These are phyloP conservation scores for Tetrao urogallus DNA, from an alignment of 2,113 vertebrate species.

Conservation along the genomic window DNA sequence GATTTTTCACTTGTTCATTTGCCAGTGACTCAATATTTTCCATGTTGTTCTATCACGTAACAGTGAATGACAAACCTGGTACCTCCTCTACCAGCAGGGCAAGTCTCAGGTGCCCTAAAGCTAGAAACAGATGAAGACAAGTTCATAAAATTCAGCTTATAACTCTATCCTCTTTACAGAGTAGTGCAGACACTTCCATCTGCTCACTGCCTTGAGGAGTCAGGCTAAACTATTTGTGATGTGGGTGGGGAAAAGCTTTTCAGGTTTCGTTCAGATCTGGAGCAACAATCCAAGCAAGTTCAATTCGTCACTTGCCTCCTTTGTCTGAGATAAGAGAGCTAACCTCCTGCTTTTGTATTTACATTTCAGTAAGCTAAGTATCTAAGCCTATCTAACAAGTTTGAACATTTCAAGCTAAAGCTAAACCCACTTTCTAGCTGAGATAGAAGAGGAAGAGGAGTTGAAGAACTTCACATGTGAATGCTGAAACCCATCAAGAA, in stretches of 20 bases:
- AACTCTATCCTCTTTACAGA: not conserved
- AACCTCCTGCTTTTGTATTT: not conserved
- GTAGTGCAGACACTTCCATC: not conserved
- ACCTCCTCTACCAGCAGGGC: not conserved
- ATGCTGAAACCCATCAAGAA: fast-evolving
- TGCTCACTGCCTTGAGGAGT: conserved; percentile 1
- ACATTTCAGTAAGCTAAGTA: not conserved
- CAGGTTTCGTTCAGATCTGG: not conserved
- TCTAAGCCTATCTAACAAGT: conserved; percentile 20
- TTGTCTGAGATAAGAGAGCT: not conserved
- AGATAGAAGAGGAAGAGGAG: not conserved
- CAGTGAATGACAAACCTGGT: not conserved
- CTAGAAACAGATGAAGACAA: not conserved
- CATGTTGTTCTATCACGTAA: not conserved
- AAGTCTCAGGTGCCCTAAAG: not conserved
- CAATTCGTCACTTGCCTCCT: conserved; percentile 2
- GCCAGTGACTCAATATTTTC: not conserved
- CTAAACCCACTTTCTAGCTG: not conserved
- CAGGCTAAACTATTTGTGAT: not conserved
- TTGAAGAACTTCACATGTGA: not conserved
- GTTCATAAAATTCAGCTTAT: not conserved
- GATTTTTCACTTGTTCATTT: not conserved
- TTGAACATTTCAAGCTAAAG: not conserved
- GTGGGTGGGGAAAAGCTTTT: conserved; percentile 9
- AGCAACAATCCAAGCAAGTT: conserved; percentile 50